These are phyloP conservation scores for Cheilosia scutellata DNA, from an alignment of 2,888 invertebrate species.

Conservation along the genomic window DNA sequence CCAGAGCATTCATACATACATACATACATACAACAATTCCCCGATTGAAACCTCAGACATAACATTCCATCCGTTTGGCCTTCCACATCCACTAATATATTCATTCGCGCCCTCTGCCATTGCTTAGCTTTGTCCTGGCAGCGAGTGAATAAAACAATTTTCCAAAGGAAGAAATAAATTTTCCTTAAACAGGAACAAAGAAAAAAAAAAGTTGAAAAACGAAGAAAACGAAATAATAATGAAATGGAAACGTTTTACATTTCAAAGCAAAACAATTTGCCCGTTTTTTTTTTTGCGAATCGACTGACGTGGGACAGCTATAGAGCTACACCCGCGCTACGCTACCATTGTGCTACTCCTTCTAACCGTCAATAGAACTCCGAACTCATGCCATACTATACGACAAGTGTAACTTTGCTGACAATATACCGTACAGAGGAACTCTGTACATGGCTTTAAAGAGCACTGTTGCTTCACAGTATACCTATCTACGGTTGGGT, in stretches of 20 bases:
- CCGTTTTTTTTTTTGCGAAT: slow-evolving; percentile 22
- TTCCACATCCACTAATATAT: slow-evolving; percentile 42
- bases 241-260: slow-evolving; percentile 75
- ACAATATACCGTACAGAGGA: slow-evolving; percentile 21
- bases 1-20: neutral
- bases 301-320: slow-evolving; percentile 71
- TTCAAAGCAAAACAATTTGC: slow-evolving; percentile 73
- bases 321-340: slow-evolving; percentile 14
- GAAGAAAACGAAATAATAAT: slow-evolving; percentile 48
- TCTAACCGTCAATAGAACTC: slow-evolving; percentile 64
- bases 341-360: slow-evolving; percentile 10
- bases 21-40: slow-evolving; percentile 1
- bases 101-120: slow-evolving; percentile 55
- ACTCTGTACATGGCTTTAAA: slow-evolving; percentile 50
- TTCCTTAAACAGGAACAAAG: slow-evolving; percentile 13
- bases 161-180: slow-evolving; percentile 65
- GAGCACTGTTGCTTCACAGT: slow-evolving; percentile 67
- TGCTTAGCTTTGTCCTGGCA: slow-evolving; percentile 18
- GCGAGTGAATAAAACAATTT: slow-evolving; percentile 69
- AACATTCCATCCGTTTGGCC: slow-evolving; percentile 48
- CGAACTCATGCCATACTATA: slow-evolving; percentile 38
- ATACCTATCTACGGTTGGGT: neutral
- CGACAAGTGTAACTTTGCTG: slow-evolving; percentile 48
- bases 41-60: slow-evolving; percentile 50
- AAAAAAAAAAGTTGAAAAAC: neutral